Conservation (phyloP, 2,113 vertebrate species). For the Redunca redunca region DNA sequence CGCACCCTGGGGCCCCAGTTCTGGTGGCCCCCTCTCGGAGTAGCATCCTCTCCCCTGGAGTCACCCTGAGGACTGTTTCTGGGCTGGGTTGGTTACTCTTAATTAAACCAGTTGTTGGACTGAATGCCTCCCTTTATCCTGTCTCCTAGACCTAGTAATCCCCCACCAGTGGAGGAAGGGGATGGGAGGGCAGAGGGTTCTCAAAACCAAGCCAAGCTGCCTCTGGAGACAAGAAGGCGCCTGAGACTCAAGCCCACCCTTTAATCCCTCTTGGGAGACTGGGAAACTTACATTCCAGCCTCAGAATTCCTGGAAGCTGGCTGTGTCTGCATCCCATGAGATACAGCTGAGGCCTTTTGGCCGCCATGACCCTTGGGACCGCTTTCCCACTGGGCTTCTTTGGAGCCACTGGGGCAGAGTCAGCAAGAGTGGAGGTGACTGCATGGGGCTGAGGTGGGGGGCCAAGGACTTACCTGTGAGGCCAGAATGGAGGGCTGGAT, state of each 20-base stretch:
- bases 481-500: not conserved
- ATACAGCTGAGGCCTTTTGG: not conserved
- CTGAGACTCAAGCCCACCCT: not conserved
- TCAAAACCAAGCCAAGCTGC: not conserved
- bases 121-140: constrained; percentile 60
- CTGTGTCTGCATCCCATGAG: not conserved
- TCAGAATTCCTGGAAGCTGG: not conserved
- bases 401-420: not conserved
- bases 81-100: constrained; percentile 61
- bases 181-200: not conserved
- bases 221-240: not conserved
- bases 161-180: not conserved
- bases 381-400: not conserved
- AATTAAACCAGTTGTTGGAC: constrained; percentile 71
- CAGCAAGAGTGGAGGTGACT: not conserved
- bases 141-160: constrained; percentile 62
- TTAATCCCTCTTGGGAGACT: not conserved
- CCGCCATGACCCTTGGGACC: not conserved
- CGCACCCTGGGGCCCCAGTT: not conserved
- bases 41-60: not conserved
- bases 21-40: not conserved
- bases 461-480: not conserved
- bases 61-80: constrained; percentile 52
- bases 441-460: not conserved
- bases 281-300: not conserved